Percentiles rank a stretch among this genome's conserved stretches.
Evolutionary conservation across 2,113 vertebrate species (phyloP).

Genomic region (Elephantulus edwardii): DNA sequence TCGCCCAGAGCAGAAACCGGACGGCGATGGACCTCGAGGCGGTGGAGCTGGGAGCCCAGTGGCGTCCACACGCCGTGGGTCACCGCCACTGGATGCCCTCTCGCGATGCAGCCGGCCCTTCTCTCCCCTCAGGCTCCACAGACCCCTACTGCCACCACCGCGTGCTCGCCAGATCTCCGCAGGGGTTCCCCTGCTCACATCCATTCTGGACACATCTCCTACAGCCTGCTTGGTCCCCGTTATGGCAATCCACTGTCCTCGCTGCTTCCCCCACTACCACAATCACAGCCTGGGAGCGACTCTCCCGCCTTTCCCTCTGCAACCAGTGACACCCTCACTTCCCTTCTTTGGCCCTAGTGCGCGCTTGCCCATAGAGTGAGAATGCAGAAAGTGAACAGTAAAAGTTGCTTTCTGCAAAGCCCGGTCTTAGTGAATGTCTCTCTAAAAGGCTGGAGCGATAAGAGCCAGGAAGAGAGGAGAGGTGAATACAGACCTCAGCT

Average conservation of each 20-base stretch:
- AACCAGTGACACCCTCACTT: neutral
- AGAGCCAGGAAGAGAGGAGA: neutral
- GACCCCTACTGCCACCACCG: too few species aligned
- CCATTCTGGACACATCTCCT: neutral
- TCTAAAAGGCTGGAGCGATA: neutral
- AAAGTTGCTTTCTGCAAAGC: constrained; percentile 51
- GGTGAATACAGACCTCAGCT: neutral
- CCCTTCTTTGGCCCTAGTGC: neutral
- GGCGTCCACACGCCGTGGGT: neutral
- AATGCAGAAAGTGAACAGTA: constrained; percentile 7
- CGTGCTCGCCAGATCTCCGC: neutral
- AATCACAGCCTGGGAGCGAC: neutral
- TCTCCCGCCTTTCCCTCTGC: neutral
- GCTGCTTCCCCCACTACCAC: neutral
- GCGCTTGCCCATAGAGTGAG: neutral
- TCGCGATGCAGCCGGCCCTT: too few species aligned
- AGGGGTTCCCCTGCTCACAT: neutral
- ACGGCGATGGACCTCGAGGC: neutral
- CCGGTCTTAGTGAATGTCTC: neutral
- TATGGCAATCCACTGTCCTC: neutral
- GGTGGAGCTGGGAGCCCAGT: neutral
- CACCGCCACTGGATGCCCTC: neutral
- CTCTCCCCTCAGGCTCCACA: too few species aligned
- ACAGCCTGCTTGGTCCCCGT: neutral
- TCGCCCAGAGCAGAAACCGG: neutral